phyloP scores from a whole-genome alignment of 2,888 invertebrate species.

The Dysmachus trigonus region DNA sequence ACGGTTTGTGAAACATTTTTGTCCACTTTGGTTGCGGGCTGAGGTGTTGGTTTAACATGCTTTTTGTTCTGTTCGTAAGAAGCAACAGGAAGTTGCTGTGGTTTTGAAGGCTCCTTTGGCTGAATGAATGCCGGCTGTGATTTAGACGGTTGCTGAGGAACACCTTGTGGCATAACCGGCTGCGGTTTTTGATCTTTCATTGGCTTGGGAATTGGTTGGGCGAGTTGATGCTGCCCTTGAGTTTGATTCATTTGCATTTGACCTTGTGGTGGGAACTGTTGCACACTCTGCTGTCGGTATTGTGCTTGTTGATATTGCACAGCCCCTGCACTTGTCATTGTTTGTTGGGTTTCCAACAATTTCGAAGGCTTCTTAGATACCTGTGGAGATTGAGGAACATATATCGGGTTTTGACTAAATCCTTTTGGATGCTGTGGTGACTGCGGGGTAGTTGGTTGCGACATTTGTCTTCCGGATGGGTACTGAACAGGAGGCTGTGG shows the following conservation, averaged over 20 bases:
- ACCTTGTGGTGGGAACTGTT: background rate
- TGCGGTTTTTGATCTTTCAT: background rate
- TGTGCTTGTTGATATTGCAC: background rate
- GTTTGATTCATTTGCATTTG: background rate
- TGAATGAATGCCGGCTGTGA: background rate
- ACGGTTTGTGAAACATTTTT: background rate
- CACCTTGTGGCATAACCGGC: background rate
- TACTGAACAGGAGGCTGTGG: background rate
- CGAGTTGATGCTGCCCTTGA: background rate
- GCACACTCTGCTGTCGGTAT: background rate
- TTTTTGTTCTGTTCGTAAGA: background rate
- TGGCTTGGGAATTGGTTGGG: background rate
- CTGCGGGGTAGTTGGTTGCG: conserved; percentile 1
- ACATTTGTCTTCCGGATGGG: background rate
- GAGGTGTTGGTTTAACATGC: background rate
- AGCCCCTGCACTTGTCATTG: background rate
- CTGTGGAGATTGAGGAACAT: conserved; percentile 16
- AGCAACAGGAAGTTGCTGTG: background rate
- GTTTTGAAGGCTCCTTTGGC: background rate
- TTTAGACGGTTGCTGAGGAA: background rate
- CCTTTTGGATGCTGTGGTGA: background rate
- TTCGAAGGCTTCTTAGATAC: background rate
- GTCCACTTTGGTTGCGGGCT: background rate
- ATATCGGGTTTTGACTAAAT: conserved; percentile 36
- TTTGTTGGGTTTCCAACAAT: background rate